A percentile compares a stretch with the other conserved stretches of the same genome.
These are phyloP conservation scores for Drosophila neonasuta DNA, from an alignment of 2,888 invertebrate genomes.

Conservation along the genomic window DNA sequence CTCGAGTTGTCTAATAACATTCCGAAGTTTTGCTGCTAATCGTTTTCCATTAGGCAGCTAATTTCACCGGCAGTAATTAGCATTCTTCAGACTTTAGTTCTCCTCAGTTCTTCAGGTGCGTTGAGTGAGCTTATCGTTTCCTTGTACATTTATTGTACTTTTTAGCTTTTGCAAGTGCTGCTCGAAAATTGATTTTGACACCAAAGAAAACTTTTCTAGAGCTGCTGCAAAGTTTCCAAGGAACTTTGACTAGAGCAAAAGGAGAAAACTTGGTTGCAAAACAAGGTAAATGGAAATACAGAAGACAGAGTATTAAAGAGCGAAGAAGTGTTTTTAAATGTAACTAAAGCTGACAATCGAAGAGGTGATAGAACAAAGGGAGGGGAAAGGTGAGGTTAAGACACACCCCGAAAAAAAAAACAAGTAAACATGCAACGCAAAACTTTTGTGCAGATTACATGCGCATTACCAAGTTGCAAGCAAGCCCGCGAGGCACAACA, in stretches of 20 bases:
- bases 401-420: slow-evolving; percentile 21
- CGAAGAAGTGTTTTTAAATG: slow-evolving; percentile 50
- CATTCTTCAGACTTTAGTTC: slow-evolving; percentile 31
- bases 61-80: slow-evolving; percentile 57
- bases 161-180: slow-evolving; percentile 23
- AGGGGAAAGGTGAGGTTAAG: neutral
- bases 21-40: slow-evolving; percentile 48
- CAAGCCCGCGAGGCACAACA: slow-evolving; percentile 30
- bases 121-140: slow-evolving; percentile 27
- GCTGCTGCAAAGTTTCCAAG: slow-evolving; percentile 46
- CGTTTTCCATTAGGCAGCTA: slow-evolving; percentile 61
- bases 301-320: slow-evolving; percentile 53
- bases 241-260: slow-evolving; percentile 13
- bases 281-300: slow-evolving; percentile 39
- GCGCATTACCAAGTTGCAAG: slow-evolving; percentile 61
- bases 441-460: slow-evolving; percentile 69
- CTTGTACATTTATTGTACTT: slow-evolving; percentile 9
- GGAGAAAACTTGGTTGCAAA: neutral
- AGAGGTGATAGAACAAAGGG: neutral
- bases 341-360: slow-evolving; percentile 20
- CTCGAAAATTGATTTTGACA: slow-evolving; percentile 72
- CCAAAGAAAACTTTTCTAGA: slow-evolving; percentile 41
- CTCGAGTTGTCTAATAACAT: slow-evolving; percentile 20
- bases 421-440: slow-evolving; percentile 29
- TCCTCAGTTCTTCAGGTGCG: slow-evolving; percentile 15